Evolutionary conservation across 1,140 invertebrate species (phyloP).

Genomic region (Periplaneta americana): DNA sequence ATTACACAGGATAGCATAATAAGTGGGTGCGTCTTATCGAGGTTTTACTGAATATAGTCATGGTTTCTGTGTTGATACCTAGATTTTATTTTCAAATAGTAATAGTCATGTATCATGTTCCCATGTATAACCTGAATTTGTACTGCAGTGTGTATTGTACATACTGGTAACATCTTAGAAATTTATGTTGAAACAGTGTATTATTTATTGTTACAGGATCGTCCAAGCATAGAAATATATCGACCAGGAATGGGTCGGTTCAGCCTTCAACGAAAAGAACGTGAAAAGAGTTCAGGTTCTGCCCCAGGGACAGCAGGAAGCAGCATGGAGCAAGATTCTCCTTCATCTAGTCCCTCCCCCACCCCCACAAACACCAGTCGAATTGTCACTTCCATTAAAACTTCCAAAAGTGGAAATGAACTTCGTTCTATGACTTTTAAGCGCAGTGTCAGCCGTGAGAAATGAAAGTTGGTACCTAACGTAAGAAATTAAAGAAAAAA

Average conservation of each 20-base stretch:
- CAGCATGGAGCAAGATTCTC: constrained; percentile 14
- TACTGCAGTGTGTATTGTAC: too few relatives aligned
- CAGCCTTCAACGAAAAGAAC: constrained; percentile 56
- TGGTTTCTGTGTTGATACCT: too few relatives aligned
- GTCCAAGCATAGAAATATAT: constrained; percentile 65
- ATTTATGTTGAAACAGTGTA: background rate
- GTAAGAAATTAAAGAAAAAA: too few relatives aligned
- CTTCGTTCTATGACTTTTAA: constrained; percentile 13
- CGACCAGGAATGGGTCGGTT: constrained; percentile 67
- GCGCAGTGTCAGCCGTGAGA: constrained; percentile 14
- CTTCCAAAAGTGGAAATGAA: background rate
- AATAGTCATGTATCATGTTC: too few relatives aligned
- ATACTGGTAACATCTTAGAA: too few relatives aligned
- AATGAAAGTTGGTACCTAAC: constrained; percentile 3
- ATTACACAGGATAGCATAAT: too few relatives aligned
- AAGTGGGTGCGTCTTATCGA: too few relatives aligned
- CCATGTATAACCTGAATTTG: too few relatives aligned
- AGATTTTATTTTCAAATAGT: too few relatives aligned
- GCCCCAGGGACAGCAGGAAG: background rate
- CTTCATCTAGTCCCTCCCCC: constrained; percentile 12
- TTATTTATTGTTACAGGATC: constrained; percentile 46
- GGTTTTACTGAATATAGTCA: too few relatives aligned
- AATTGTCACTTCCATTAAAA: background rate
- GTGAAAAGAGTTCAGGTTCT: constrained; percentile 39
- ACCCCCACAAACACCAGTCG: constrained; percentile 2